Evolutionary conservation across 2,797 vertebrate species (phyloP), one percentile per base, ranked within the genome.

Genomic region (Hoplostethus mediterraneus): DNA sequence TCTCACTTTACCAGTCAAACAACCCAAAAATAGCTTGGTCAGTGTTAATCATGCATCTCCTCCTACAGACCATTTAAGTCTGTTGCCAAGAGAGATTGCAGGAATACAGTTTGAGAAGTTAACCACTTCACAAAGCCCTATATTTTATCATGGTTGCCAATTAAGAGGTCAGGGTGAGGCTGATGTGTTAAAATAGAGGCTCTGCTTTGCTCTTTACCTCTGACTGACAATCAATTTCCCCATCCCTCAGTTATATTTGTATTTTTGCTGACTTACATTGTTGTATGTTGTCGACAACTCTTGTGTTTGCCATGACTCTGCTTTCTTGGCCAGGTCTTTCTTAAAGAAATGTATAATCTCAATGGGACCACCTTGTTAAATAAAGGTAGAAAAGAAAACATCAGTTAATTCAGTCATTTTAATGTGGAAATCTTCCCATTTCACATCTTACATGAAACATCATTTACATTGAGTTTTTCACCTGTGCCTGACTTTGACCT

Each of bases 41-140:
- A 49, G 56, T 2, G 7, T 12, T 63, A 60, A 55, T 73, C 66
- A n/a, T 25, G 28, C 44, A 58, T 16, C 8, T 38, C 12, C 64
- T 48, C 0, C 11, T 40, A 0, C n/a, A 6, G 12, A 62, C 62
- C 14, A 63, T 79, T 70, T 77, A 31, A 10, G 55, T 11, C 2
- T 7, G 31, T 28, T 21, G n/a, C 6, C 14, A 7, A 7, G 4
- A 48, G 48, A 40, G 13, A 14, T 21, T 71, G 42, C 31, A 12
- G 52, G 40, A 17, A 21, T 16, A 6, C 21, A 61, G 12, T 25
- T 47, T 8, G 10, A 21, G 33, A 14, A 13, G 40, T 28, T 13
- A 47, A 28, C 25, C 21, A 25, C 31, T 56, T 14, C 12, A 56
- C 14, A 21, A 36, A 16, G 3, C 13, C 6, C 30, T n/a, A 0